Evolutionary conservation across 2,888 invertebrate species (phyloP), one percentile per base, ranked within the genome.

Genomic region (Drosophila aldrichi): DNA sequence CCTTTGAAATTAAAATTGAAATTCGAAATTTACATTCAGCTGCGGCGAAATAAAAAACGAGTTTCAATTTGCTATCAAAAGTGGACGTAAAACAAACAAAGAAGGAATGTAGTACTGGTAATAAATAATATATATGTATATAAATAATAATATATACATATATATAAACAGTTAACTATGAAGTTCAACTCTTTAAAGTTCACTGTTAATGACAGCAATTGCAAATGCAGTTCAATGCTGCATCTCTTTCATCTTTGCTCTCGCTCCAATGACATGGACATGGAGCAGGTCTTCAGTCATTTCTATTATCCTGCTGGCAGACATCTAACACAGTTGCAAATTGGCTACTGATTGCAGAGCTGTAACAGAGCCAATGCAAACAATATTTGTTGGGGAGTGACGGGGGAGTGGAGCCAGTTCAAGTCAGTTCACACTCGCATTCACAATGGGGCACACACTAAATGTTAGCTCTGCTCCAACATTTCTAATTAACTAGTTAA

Each of bases 21-120:
- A 76, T 75, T 68, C 41, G 32, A 44, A n/a, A n/a, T n/a, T n/a
- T n/a, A n/a, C n/a, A n/a, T n/a, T n/a, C n/a, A n/a, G n/a, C n/a
- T n/a, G n/a, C n/a, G n/a, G n/a, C n/a, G n/a, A n/a, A 65, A 73
- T n/a, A 40, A 58, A 60, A 77, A 77, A 74, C 77, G 70, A 63
- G 77, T 76, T 77, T 72, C 68, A n/a, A 66, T 75, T 48, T 32
- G 62, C 20, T 22, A 32, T 32, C 9, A 32, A 32, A 32, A 32
- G 32, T 3, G 10, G 10, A 32, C 32, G 32, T 10, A 10, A 0
- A 16, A 16, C 1, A 25, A 22, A 22, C 8, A 46, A 16, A 7
- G 8, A 22, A 16, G 3, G 3, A 16, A 46, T 22, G 3, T 2
- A 44, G 1, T 32, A 2, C 9, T 32, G 2, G 1, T 32, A 9